Evolutionary conservation across 2,888 invertebrate species (phyloP).

Genomic region (Eremobia ochroleuca): DNA sequence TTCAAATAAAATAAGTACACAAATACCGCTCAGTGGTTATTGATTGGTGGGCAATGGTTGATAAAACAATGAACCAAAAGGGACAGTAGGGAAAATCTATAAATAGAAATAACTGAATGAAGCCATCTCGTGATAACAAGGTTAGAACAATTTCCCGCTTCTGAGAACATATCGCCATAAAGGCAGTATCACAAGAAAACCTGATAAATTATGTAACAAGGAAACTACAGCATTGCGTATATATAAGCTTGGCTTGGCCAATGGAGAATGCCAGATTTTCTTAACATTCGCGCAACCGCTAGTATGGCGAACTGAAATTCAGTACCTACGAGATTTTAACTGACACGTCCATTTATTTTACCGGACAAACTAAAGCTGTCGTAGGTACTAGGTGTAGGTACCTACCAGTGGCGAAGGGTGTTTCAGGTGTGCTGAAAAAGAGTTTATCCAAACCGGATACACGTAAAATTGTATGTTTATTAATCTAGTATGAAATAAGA

Average conservation of each 20-base stretch:
- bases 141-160: constrained; percentile 6
- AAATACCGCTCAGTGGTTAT: constrained; percentile 16
- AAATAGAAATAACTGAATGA: constrained; percentile 17
- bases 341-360: constrained; percentile 15
- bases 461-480: neutral
- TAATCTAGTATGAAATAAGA: neutral
- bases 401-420: too few relatives aligned
- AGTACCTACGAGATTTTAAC: neutral
- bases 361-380: neutral
- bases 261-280: constrained; percentile 58
- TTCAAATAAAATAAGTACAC: neutral
- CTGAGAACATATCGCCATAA: constrained; percentile 2
- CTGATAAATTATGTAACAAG: constrained; percentile 54
- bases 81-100: neutral
- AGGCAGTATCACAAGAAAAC: constrained; percentile 19
- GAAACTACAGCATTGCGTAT: constrained; percentile 61
- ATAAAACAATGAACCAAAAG: constrained; percentile 7
- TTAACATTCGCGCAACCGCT: constrained; percentile 27
- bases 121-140: constrained; percentile 5
- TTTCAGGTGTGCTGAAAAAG: neutral
- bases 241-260: constrained; percentile 41
- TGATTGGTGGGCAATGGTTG: constrained; percentile 16
- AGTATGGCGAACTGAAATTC: constrained; percentile 12
- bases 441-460: neutral
- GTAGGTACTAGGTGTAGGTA: too few relatives aligned